Evolutionary conservation across 2,888 invertebrate species (phyloP).

Genomic region (Sialis lutaria): DNA sequence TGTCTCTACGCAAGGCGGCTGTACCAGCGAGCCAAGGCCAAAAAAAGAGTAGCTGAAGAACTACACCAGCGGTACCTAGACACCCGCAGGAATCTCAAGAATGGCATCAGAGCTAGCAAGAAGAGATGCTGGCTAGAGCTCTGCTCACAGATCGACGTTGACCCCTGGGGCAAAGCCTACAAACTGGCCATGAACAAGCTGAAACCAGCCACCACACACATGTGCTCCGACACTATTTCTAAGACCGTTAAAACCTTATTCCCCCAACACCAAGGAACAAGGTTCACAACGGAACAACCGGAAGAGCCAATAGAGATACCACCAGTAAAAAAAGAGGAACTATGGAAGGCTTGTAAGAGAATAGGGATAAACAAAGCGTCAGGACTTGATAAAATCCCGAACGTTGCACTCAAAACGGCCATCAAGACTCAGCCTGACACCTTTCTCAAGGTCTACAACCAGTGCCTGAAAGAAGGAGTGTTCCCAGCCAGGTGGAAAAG

Average conservation of each 20-base stretch:
- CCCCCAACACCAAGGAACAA: neutral
- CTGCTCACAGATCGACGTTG: neutral
- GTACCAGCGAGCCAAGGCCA: neutral
- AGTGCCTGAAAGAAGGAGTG: neutral
- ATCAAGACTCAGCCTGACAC: too few species aligned
- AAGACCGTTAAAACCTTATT: neutral
- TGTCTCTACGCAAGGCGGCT: neutral
- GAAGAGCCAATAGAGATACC: neutral
- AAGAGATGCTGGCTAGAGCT: neutral
- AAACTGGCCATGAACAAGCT: neutral
- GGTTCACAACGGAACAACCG: neutral
- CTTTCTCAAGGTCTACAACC: too few species aligned
- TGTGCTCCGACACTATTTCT: neutral
- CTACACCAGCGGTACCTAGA: neutral
- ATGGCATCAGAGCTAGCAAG: neutral
- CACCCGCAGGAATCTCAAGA: neutral
- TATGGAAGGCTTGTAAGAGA: neutral
- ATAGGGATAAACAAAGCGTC: neutral
- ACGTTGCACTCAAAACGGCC: neutral
- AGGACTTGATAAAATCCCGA: neutral
- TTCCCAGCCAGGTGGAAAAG: neutral
- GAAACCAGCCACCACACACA: neutral
- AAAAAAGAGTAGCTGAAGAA: neutral
- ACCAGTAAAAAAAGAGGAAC: neutral
- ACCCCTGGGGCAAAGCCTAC: neutral